Percentiles rank a stretch among this genome's conserved stretches.
phyloP scores from a whole-genome alignment of 2,797 vertebrate species.

The Pseudomugil tenellus region DNA sequence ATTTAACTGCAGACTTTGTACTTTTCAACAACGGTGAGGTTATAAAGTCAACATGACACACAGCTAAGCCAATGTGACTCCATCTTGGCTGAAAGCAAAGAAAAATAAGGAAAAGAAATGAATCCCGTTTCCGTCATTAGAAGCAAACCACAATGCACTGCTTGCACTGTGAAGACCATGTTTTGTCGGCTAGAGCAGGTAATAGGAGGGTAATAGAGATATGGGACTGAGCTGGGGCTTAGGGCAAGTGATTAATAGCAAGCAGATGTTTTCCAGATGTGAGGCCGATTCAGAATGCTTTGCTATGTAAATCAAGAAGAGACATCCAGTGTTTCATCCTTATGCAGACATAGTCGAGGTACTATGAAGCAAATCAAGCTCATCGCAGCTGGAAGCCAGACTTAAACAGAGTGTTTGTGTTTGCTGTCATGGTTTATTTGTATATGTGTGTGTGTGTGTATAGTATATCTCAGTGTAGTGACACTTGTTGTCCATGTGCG shows the following conservation, averaged over 20 bases:
- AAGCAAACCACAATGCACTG: slow-evolving; percentile 37
- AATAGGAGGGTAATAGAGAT: slow-evolving; percentile 68
- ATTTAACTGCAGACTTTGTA: slow-evolving; percentile 28
- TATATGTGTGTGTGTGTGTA: slow-evolving; percentile 13
- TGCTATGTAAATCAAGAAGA: slow-evolving; percentile 67
- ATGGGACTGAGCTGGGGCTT: slow-evolving; percentile 55
- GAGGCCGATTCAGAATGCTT: slow-evolving; percentile 57
- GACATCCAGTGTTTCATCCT: slow-evolving; percentile 52
- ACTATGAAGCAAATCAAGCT: slow-evolving; percentile 39
- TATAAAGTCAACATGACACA: slow-evolving; percentile 25
- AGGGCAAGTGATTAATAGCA: slow-evolving; percentile 73
- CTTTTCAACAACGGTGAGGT: slow-evolving; percentile 21
- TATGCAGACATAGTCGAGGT: slow-evolving; percentile 33
- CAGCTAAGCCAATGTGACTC: slow-evolving; percentile 26
- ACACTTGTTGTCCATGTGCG: slow-evolving; percentile 17
- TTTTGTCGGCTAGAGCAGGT: slow-evolving; percentile 57
- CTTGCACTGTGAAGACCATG: slow-evolving; percentile 32
- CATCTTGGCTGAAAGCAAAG: slow-evolving; percentile 34
- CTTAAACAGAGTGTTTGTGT: slow-evolving; percentile 25
- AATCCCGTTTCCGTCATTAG: slow-evolving; percentile 32
- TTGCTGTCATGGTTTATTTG: slow-evolving; percentile 28
- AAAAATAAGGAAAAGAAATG: slow-evolving; percentile 21
- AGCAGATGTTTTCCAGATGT: slow-evolving; percentile 77
- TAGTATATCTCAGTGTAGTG: slow-evolving; percentile 6
- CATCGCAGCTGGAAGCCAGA: slow-evolving; percentile 21